Conservation (phyloP, 2,888 invertebrate species). For the Conistra vaccinii region DNA sequence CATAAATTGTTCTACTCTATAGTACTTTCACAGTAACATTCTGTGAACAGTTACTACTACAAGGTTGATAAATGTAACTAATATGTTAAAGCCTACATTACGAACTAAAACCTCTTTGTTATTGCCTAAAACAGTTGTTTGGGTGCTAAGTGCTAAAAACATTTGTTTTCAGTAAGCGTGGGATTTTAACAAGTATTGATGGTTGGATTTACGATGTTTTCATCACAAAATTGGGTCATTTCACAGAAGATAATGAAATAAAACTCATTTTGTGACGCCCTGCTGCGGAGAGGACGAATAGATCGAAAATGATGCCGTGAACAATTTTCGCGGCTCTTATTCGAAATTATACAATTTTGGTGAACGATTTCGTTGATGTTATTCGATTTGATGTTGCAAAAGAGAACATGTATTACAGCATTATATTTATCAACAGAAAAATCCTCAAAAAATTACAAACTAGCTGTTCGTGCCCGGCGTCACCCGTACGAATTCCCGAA, state of each 20-base stretch:
- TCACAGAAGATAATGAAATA: conserved; percentile 45
- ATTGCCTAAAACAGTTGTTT: conserved; percentile 37
- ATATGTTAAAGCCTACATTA: conserved; percentile 32
- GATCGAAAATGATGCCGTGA: conserved; percentile 17
- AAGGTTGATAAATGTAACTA: conserved; percentile 39
- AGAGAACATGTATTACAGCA: no score
- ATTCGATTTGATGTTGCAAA: not conserved
- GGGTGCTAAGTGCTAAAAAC: not conserved
- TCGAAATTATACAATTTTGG: conserved; percentile 5
- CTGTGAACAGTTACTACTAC: not conserved
- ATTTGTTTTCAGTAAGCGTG: conserved; percentile 33
- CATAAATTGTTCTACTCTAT: not conserved
- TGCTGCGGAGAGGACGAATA: conserved; percentile 65
- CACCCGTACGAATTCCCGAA: not conserved
- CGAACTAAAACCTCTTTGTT: conserved; percentile 13
- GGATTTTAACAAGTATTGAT: conserved; percentile 31
- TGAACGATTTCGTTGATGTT: conserved; percentile 13
- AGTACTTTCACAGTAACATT: conserved; percentile 14
- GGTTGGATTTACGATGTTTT: conserved; percentile 5
- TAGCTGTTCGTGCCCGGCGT: not conserved
- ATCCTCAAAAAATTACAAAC: not conserved
- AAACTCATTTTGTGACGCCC: conserved; percentile 65
- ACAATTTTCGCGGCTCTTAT: conserved; percentile 13
- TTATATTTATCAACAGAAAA: not conserved
- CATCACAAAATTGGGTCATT: conserved; percentile 29